Base-by-base conservation (phyloP, 1,140 invertebrate genomes). In the Drosophila orena region DNA sequence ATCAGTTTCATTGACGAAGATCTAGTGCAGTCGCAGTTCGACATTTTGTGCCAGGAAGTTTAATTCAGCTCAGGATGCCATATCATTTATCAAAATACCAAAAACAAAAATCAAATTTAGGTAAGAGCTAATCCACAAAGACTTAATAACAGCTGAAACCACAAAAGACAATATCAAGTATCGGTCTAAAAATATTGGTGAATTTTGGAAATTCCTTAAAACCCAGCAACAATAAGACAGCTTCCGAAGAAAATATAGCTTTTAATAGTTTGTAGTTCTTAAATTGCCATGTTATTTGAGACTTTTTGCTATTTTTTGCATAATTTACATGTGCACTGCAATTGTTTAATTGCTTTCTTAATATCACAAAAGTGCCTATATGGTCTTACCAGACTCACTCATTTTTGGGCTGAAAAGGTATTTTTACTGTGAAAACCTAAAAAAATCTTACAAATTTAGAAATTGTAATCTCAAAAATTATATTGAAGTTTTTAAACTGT, bases 11-110 rank as follows among this genome's bases (percentile, higher is more conserved):
- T 56, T 14, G 24, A 40, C 27, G 54, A 15, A 6, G 17, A 42
- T 10, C 15, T 58, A 2, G 35, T 58, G 11, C 59, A 61, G 37
- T 10, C 54, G 10, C 54, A 61, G 2, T 59, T 61, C 12, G 59
- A 59, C 6, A 14, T 58, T 1, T 34, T 61, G 14, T 61, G 59
- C 15, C n/a, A 7, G 3, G 37, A 58, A 8, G 14, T 14, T 22
- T 44, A 34, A 20, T 12, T 34, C 10, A 42, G 17, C n/a, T 42
- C 15, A 4, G 17, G n/a, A 15, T 12, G 10, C n/a, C 47, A 34
- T 27, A 7, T n/a, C 5, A 22, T 17, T 11, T 24, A 35, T 7
- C 11, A 38, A 6, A n/a, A 27, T 10, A 30, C 14, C 17, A 35
- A 22, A 38, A 27, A n/a, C 2, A 40, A 3, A n/a, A 4, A 20